These are phyloP conservation scores for Chaetogeoica ovagalla DNA, from an alignment of 2,888 invertebrate genomes.

Conservation along the genomic window DNA sequence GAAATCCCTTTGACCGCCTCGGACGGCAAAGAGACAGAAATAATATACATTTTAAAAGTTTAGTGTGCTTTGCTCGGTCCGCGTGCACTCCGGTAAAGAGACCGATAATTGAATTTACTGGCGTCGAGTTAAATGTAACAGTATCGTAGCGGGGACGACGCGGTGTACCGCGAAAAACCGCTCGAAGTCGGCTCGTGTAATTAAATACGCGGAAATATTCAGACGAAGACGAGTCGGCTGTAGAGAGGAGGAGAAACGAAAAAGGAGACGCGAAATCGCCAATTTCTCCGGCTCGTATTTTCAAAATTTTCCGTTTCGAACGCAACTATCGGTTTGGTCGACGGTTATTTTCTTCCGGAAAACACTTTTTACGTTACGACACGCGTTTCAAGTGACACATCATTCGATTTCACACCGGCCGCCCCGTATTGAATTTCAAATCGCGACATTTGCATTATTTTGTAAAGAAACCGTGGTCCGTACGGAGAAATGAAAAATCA, in stretches of 20 bases:
- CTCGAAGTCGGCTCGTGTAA: too few relatives aligned
- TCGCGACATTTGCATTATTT: background rate
- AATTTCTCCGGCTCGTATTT: too few relatives aligned
- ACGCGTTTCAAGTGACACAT: background rate
- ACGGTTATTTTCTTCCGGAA: background rate
- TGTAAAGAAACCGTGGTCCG: background rate
- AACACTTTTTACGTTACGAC: background rate
- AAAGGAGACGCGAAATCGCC: too few relatives aligned
- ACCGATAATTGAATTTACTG: slow-evolving; percentile 5
- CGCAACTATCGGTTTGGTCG: background rate
- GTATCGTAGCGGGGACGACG: too few relatives aligned
- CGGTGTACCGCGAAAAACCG: too few relatives aligned
- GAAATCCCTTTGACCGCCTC: background rate
- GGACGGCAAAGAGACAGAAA: background rate
- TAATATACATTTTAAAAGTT: slow-evolving; percentile 4
- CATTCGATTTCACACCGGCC: background rate
- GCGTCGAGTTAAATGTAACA: too few relatives aligned
- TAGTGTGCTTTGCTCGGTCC: background rate
- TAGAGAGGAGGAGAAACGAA: too few relatives aligned
- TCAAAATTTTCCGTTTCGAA: too few relatives aligned
- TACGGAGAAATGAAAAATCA: background rate
- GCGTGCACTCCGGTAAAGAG: background rate
- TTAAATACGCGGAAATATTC: too few relatives aligned
- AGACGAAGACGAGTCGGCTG: too few relatives aligned
- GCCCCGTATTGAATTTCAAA: background rate